Evolutionary conservation across 2,888 invertebrate genomes (phyloP).

Genomic region (Toxonevra muliebris): DNA sequence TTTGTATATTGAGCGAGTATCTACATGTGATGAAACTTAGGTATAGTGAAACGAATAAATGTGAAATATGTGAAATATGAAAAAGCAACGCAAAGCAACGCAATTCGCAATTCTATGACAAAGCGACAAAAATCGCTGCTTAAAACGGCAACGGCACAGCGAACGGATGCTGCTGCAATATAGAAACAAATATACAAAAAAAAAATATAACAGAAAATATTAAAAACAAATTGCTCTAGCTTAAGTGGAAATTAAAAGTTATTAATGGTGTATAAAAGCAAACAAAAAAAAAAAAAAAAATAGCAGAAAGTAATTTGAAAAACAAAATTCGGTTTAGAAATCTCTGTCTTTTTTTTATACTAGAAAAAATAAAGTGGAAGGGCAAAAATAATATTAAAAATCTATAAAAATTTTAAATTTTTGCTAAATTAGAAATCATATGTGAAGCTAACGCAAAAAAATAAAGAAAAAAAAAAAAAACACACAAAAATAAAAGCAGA

Average conservation of each 20-base stretch:
- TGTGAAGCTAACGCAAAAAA: too few relatives aligned
- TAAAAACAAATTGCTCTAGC: conserved; percentile 31
- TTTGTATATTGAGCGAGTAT: too few relatives aligned
- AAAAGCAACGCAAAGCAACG: conserved; percentile 12
- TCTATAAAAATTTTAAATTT: too few relatives aligned
- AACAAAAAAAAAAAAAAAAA: background rate
- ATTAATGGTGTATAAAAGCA: background rate
- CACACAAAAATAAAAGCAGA: background rate
- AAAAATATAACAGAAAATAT: conserved; percentile 30
- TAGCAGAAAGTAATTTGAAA: too few relatives aligned
- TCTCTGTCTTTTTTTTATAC: too few relatives aligned
- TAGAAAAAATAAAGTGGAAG: too few relatives aligned
- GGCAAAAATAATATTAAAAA: too few relatives aligned
- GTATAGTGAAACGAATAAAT: too few relatives aligned
- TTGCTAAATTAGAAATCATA: too few relatives aligned
- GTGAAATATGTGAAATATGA: too few relatives aligned
- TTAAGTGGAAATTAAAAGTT: conserved; percentile 18
- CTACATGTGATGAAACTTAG: too few relatives aligned
- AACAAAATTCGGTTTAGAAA: too few relatives aligned
- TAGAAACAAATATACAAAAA: conserved; percentile 33
- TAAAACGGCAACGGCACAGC: conserved; percentile 39
- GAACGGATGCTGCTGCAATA: conserved; percentile 38
- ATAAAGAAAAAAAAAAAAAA: conserved; percentile 3
- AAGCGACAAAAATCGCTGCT: conserved; percentile 38
- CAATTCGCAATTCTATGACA: conserved; percentile 1